Conservation (phyloP, 2,113 vertebrate species). For the Brachyhypopomus gauderio region DNA sequence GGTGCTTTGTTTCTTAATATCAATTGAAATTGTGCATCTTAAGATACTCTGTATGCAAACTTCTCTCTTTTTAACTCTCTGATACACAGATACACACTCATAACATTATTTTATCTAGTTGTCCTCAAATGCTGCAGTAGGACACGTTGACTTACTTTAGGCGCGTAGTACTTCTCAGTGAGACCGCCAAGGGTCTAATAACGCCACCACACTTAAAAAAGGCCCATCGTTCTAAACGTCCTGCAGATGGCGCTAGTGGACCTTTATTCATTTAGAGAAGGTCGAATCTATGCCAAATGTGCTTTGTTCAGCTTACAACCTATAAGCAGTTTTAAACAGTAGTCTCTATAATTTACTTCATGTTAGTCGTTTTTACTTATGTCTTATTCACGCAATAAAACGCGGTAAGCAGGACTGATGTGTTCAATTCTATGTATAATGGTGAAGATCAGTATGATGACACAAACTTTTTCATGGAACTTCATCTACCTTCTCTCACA, state of each 20-base stretch:
- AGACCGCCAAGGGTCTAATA: not conserved
- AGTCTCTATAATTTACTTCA: not conserved
- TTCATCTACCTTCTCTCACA: not conserved
- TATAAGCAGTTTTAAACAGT: not conserved
- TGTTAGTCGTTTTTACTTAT: not conserved
- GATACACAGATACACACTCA: not conserved
- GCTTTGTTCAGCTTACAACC: not conserved
- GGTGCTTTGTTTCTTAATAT: not conserved
- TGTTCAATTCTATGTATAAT: not conserved
- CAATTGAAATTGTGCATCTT: not conserved
- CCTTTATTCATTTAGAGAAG: not conserved
- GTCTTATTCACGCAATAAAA: not conserved
- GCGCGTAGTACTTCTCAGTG: not conserved
- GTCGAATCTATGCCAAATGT: not conserved
- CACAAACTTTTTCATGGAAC: not conserved
- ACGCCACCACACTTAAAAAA: no score
- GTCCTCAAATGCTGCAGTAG: not conserved
- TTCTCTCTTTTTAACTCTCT: not conserved
- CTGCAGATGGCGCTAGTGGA: slow-evolving; percentile 60
- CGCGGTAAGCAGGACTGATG: not conserved
- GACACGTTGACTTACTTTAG: not conserved
- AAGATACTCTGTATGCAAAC: not conserved
- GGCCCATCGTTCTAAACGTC: not conserved
- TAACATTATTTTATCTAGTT: not conserved
- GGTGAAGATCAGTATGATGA: not conserved